These are phyloP conservation scores for Iphiclides podalirius DNA, from an alignment of 2,888 invertebrate species.

Conservation along the genomic window DNA sequence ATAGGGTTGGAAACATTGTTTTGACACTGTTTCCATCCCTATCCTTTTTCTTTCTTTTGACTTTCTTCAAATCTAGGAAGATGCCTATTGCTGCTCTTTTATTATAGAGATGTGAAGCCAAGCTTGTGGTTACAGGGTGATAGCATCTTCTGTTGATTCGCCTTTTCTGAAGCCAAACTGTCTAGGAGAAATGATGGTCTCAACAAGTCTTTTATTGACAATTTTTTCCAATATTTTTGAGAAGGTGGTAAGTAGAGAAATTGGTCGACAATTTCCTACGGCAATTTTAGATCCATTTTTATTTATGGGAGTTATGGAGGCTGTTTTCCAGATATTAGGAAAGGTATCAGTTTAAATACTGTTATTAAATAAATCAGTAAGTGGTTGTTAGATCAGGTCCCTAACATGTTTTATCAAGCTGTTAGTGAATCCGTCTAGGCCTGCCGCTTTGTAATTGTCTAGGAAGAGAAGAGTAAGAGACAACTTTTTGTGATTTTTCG, in stretches of 20 bases:
- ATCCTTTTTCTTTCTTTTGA: no score
- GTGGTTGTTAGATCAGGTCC: background rate
- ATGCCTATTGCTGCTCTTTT: no score
- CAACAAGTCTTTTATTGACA: no score
- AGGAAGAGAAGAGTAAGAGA: constrained; percentile 15
- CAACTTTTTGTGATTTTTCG: constrained; percentile 20
- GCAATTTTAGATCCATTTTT: background rate
- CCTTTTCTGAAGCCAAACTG: no score
- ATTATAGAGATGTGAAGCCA: background rate
- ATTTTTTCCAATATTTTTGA: no score
- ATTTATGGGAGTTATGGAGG: background rate
- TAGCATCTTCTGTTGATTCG: background rate
- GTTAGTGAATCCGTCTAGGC: constrained; percentile 16
- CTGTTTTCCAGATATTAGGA: background rate
- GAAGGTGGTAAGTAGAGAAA: no score
- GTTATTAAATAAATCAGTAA: background rate
- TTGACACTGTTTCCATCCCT: no score
- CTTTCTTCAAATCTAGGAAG: no score
- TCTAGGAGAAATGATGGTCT: background rate
- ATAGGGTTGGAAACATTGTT: background rate
- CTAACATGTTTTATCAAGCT: constrained; percentile 4
- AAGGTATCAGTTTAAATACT: background rate
- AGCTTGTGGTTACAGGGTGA: background rate
- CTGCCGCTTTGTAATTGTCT: constrained; percentile 7
- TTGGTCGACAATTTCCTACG: background rate